Evolutionary conservation across 2,797 vertebrate species (phyloP), one percentile per base, ranked within the genome.

Genomic region (Catharus ustulatus): DNA sequence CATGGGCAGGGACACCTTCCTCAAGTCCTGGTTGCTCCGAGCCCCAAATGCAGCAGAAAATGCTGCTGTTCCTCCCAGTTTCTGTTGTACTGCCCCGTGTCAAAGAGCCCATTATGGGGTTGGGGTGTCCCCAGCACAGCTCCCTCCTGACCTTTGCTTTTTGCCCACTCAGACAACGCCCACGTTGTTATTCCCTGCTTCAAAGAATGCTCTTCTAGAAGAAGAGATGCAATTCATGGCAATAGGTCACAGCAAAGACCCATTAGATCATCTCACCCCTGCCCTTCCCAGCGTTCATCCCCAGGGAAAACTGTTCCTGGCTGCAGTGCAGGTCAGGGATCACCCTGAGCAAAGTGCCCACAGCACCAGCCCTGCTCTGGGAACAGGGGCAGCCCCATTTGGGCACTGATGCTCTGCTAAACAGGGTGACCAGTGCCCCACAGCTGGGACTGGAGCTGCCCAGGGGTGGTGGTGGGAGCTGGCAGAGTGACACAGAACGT

Each of bases 91-190:
- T 67, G 68, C 16, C 6, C 26, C 29, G 5, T 42, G 45, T 96
- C 86, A 95, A 85, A 89, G 92, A 49, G 71, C 29, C 80, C 48
- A 9, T 92, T 93, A 10, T 90, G 92, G 69, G 57, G 29, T 18
- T 34, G 17, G 38, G 24, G 9, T 54, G 84, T 57, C 66, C 77
- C 59, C 90, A 42, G 13, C 90, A 91, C 38, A 86, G 82, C 74
- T 59, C 32, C 76, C 42, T 24, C 18, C 55, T 94, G 84, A 90
- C 66, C 83, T 72, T 87, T 43, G 86, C 76, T 21, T 89, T 90
- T 92, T 81, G 68, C 61, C 82, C 68, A 1, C 80, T 63, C 18
- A 10, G 89, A 73, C 90, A 85, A 84, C 84, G 59, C 82, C 77
- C 87, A 16, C 16, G 67, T 79, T 90, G 14, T 95, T 94, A 21